Percentiles rank a stretch among this genome's conserved stretches.
These are phyloP conservation scores for Tiphia femorata DNA, from an alignment of 2,888 invertebrate genomes.

Conservation along the genomic window DNA sequence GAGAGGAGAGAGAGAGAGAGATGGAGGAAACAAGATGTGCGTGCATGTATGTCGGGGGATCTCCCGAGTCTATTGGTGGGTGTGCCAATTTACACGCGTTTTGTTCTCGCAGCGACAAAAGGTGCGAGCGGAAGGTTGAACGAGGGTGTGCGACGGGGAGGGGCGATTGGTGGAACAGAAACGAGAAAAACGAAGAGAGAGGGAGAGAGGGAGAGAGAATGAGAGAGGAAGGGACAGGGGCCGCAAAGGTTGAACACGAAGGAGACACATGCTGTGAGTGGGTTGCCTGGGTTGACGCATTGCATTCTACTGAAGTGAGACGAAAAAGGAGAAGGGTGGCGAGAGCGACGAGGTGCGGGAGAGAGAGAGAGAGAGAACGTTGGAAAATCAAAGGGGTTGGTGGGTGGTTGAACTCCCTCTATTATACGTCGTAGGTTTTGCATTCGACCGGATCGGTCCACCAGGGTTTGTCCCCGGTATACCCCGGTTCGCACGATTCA, in stretches of 20 bases:
- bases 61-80: slow-evolving; percentile 49
- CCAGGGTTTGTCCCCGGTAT: slow-evolving; percentile 31
- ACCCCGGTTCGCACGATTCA: slow-evolving; percentile 36
- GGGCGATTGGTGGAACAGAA: too few species aligned
- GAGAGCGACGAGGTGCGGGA: slow-evolving; percentile 2
- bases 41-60: slow-evolving; percentile 23
- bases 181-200: slow-evolving; percentile 18
- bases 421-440: slow-evolving; percentile 42
- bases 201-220: slow-evolving; percentile 11
- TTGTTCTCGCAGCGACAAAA: slow-evolving; percentile 61
- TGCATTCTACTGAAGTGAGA: slow-evolving; percentile 27
- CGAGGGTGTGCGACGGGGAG: slow-evolving; percentile 31
- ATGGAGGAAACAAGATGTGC: slow-evolving; percentile 5
- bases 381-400: not conserved
- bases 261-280: slow-evolving; percentile 24
- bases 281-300: slow-evolving; percentile 41
- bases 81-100: slow-evolving; percentile 65
- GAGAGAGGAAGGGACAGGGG: slow-evolving; percentile 19
- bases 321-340: slow-evolving; percentile 18
- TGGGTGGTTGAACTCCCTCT: slow-evolving; percentile 27
- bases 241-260: slow-evolving; percentile 30
- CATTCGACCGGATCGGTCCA: slow-evolving; percentile 31
- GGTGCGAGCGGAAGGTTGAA: slow-evolving; percentile 55
- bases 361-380: not conserved
- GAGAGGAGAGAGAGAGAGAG: slow-evolving; percentile 5